Conservation (phyloP, 2,888 invertebrate species). For the Plemyria rubiginata region DNA sequence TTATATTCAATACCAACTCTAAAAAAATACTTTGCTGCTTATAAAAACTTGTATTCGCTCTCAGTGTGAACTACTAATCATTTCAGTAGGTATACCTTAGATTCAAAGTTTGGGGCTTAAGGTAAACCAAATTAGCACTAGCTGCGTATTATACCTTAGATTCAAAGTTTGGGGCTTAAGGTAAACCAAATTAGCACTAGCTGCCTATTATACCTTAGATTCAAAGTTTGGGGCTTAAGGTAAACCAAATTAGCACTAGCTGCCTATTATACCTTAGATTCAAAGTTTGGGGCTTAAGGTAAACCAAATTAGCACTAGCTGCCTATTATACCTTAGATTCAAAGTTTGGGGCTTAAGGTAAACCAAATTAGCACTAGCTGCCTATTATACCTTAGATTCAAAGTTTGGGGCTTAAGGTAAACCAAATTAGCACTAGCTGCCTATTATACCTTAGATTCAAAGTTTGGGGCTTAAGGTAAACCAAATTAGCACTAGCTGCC, state of each 20-base stretch:
- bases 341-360: constrained; percentile 6
- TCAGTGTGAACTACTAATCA: constrained; percentile 28
- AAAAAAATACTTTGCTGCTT: not conserved
- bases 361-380: not conserved
- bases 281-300: constrained; percentile 6
- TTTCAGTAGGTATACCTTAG: constrained; percentile 1
- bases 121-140: not conserved
- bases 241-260: not conserved
- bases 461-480: no score
- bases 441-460: no score
- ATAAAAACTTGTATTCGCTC: constrained; percentile 18
- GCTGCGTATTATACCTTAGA: not conserved
- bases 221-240: constrained; percentile 6
- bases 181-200: not conserved
- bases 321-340: not conserved
- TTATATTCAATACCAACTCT: not conserved
- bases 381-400: no score
- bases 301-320: not conserved
- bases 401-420: no score
- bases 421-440: no score
- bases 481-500: no score
- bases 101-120: constrained; percentile 6
- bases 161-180: constrained; percentile 6
- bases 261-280: not conserved
- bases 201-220: not conserved